Base-by-base conservation (phyloP, 1,140 invertebrate genomes). In the Bombus waltoni region DNA sequence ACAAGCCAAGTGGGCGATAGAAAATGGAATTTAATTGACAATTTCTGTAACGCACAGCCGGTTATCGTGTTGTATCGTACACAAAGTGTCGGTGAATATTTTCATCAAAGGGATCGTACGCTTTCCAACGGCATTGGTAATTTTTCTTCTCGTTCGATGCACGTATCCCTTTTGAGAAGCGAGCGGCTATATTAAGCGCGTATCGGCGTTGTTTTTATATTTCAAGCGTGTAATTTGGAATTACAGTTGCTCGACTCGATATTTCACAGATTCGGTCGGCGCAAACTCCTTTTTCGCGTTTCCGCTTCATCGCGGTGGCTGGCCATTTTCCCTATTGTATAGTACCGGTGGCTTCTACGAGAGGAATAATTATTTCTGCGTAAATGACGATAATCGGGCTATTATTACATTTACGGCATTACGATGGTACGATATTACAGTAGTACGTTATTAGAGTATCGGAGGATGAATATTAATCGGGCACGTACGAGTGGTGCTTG, bases 391-490 rank as follows among this genome's bases (percentile, higher is more conserved):
- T 90, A 87, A 90, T 89, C 89, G 86, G 62, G 85, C 89, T 89
- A 90, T 88, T 88, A 88, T 90, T 90, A 89, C 89, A 85, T 85
- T 71, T 85, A 87, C 82, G 88, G 86, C 86, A 90, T 90, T 90
- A 90, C 85, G 71, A 76, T 78, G 83, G 86, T 72, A 78, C 81
- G 88, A 83, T 87, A 90, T 90, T 90, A 90, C 88, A 83, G 86
- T 90, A 87, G 81, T 89, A 85, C 88, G 86, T 83, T 88, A 90
- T 90, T 90, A 90, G 89, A 89, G 87, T 89, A 90, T 90, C 53
- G 89, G 89, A 86, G 85, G 89, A 90, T 90, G 89, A 90, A 90
- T 90, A 90, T 90, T 90, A 90, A 90, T 90, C 88, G 89, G n/a
- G 83, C 83, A 88, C 89, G 89, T 89, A 88, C 83, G 87, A 87